phyloP scores from a whole-genome alignment of 2,113 vertebrate species.

The Tonatia bakeri region DNA sequence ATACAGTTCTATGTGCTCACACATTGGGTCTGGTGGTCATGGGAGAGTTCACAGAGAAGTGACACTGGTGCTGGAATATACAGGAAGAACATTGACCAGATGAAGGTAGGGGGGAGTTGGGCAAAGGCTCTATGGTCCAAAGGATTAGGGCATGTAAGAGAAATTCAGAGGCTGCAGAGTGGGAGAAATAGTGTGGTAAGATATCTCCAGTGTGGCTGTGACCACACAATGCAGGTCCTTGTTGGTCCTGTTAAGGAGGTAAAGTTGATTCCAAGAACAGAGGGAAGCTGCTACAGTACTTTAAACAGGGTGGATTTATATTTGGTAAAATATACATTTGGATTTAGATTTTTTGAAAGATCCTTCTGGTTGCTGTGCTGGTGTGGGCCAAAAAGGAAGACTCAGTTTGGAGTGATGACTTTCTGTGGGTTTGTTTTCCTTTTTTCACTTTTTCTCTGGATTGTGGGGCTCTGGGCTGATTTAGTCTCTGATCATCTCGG shows the following conservation, averaged over 20 bases:
- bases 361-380: neutral
- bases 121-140: neutral
- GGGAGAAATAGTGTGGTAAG: neutral
- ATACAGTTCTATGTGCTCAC: neutral
- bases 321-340: neutral
- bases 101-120: neutral
- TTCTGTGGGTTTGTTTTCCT: neutral
- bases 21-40: neutral
- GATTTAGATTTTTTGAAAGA: neutral
- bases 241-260: neutral
- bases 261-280: neutral
- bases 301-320: neutral
- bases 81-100: neutral
- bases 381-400: neutral
- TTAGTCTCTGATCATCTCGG: neutral
- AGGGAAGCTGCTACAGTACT: neutral
- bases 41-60: neutral
- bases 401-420: neutral
- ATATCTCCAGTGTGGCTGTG: neutral
- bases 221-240: neutral
- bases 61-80: neutral
- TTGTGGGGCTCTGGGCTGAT: neutral
- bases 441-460: neutral
- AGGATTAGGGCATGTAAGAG: neutral
- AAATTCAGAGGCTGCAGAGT: neutral